Evolutionary conservation across 2,113 vertebrate genomes (phyloP).

Genomic region (Balaeniceps rex): DNA sequence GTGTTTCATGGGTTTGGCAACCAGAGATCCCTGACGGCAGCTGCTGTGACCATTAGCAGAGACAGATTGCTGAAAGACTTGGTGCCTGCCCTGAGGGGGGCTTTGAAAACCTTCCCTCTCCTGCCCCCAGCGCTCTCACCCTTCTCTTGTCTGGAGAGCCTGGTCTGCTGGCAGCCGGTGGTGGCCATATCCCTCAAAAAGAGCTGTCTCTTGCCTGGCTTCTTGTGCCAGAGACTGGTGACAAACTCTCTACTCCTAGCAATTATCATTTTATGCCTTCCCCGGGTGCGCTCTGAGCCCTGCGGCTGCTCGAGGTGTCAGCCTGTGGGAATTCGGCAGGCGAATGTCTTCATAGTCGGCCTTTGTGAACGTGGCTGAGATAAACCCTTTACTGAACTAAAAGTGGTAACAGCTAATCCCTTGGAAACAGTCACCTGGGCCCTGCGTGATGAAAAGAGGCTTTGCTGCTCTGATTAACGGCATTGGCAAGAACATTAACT

Average conservation of each 20-base stretch:
- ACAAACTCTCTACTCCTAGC: neutral
- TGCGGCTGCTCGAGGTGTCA: neutral
- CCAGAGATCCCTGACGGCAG: neutral
- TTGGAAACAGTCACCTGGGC: conserved; percentile 59
- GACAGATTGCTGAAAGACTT: neutral
- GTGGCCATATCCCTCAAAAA: neutral
- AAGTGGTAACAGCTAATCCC: conserved; percentile 68
- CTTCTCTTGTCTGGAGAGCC: neutral
- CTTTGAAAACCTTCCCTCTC: neutral
- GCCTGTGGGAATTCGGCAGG: neutral
- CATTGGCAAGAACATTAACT: conserved; percentile 4
- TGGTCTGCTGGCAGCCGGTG: neutral
- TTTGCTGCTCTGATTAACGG: conserved; percentile 51
- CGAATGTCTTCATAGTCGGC: neutral
- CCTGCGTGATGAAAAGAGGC: conserved; percentile 41
- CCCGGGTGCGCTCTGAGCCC: rapidly evolving
- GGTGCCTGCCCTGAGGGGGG: neutral
- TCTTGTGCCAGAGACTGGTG: neutral
- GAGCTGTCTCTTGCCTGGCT: neutral
- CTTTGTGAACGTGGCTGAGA: conserved; percentile 10
- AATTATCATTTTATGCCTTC: neutral
- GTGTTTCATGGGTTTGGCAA: neutral
- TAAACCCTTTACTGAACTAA: conserved; percentile 72
- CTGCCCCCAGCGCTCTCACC: neutral
- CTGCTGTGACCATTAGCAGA: neutral